Base-by-base conservation (phyloP, 2,113 vertebrate species). In the Cyphomyrus discorhynchus region DNA sequence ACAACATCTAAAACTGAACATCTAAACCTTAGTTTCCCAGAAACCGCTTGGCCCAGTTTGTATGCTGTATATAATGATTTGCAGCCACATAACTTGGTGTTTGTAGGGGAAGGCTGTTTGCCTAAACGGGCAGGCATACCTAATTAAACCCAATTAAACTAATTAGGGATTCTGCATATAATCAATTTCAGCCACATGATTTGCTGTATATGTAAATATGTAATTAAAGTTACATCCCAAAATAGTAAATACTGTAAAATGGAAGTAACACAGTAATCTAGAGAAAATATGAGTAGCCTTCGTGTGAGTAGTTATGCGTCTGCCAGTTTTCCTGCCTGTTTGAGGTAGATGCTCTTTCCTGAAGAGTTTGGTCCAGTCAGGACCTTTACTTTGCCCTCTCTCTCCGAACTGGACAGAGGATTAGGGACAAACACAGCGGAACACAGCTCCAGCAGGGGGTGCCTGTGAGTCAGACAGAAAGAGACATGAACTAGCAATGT, bases 321-420 rank as follows among this genome's bases (percentile, higher is more conserved):
- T 89, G 89, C 24, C 21, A 31, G 5, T 84, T 45, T 35, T 46
- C 84, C 31, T 88, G 97, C 97, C 96, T 99, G 98, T 93, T 99
- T 99, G 87, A 99, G 96, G 93, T 98, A 99, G 89, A 99, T 93
- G 39, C 98, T 99, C 92, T 99, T 99, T 85, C 98, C 98, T 77
- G 98, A 99, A 27, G 98, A 99, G 92, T 99, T 99, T 53, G 98
- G 98, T 17, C 98, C 98, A 0, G 98, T 99, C 93, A 99, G 95
- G 90, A 99, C 94, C 93, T 98, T 98, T 89, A 99, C 95, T 92
- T 96, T 96, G 31, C 96, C 95, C 31, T 94, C 94, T 0, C 94
- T 93, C 89, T 97, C 96, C 0, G 94, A 93, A 0, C 96, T 97
- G 90, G 96, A 92, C 87, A 95, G 95, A n/a, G 97, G 96, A 91